A percentile compares a stretch with the other conserved stretches of the same genome.
Evolutionary conservation across 2,888 invertebrate species (phyloP).

Genomic region (Meganola albula): DNA sequence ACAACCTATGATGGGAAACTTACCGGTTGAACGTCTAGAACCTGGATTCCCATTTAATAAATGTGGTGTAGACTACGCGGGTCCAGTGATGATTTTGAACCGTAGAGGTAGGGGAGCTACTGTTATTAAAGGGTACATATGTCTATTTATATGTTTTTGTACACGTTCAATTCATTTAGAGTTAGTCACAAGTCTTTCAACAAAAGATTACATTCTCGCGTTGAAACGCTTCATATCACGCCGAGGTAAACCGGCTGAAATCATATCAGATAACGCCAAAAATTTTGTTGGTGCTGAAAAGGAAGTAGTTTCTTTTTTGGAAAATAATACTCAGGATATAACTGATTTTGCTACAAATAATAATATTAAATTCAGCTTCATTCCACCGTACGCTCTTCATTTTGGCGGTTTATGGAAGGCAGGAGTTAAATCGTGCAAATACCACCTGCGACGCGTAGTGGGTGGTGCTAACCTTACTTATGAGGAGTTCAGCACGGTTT

Average conservation of each 20-base stretch:
- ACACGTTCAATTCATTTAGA: background rate
- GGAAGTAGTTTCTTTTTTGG: background rate
- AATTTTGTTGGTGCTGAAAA: background rate
- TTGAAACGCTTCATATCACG: constrained; percentile 3
- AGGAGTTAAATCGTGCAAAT: too few relatives aligned
- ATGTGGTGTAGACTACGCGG: constrained; percentile 1
- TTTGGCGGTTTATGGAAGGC: too few relatives aligned
- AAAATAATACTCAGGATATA: background rate
- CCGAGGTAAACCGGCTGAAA: constrained; percentile 3
- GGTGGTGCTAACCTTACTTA: too few relatives aligned
- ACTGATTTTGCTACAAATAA: too few relatives aligned
- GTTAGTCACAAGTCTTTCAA: constrained; percentile 1
- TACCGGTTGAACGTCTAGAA: background rate
- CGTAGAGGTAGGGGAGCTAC: background rate
- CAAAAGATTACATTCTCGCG: background rate
- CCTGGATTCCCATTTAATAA: constrained; percentile 1
- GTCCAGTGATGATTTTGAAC: background rate
- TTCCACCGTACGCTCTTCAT: too few relatives aligned
- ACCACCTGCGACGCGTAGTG: too few relatives aligned
- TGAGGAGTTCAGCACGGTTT: too few relatives aligned
- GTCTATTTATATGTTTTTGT: background rate
- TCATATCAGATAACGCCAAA: background rate
- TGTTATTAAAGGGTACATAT: background rate
- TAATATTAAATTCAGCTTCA: too few relatives aligned
- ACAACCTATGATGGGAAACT: constrained; percentile 1